Percentiles rank a stretch among this genome's conserved stretches.
Conservation (phyloP, 2,113 vertebrate species). For the Fulica atra region DNA sequence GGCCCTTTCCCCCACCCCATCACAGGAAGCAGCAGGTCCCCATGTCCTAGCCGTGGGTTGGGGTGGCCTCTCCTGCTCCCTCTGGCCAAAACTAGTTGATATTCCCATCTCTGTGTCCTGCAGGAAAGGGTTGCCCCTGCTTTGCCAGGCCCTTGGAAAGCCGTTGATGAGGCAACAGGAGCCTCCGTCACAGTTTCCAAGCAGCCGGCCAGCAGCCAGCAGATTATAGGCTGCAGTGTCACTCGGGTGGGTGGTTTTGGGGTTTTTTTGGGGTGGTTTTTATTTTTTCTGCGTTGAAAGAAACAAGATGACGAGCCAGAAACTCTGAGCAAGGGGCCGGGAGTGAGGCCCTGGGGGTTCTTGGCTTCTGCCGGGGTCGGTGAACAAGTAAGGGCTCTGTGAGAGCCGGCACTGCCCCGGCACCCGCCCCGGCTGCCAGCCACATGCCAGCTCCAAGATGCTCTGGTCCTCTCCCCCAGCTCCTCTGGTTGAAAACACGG, state of each 20-base stretch:
- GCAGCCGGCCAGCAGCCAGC: conserved; percentile 40
- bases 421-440: not conserved
- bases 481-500: not conserved
- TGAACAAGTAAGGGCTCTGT: not conserved
- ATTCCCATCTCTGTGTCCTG: not conserved
- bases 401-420: accelerated
- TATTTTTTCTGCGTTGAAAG: not conserved
- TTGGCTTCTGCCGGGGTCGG: not conserved
- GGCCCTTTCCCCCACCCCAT: not conserved
- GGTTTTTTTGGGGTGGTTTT: too few species aligned
- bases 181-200: conserved; percentile 58
- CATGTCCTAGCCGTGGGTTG: accelerated
- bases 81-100: not conserved
- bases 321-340: not conserved
- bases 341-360: not conserved
- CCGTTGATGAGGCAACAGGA: not conserved
- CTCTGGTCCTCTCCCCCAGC: not conserved
- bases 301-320: conserved; percentile 3
- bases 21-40: not conserved
- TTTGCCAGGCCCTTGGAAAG: not conserved
- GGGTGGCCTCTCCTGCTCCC: accelerated
- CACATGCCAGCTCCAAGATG: not conserved
- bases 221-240: conserved; percentile 39
- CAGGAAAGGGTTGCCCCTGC: not conserved
- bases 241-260: not conserved